Conservation (phyloP, 2,113 vertebrate species). For the Glaucidium brasilianum region DNA sequence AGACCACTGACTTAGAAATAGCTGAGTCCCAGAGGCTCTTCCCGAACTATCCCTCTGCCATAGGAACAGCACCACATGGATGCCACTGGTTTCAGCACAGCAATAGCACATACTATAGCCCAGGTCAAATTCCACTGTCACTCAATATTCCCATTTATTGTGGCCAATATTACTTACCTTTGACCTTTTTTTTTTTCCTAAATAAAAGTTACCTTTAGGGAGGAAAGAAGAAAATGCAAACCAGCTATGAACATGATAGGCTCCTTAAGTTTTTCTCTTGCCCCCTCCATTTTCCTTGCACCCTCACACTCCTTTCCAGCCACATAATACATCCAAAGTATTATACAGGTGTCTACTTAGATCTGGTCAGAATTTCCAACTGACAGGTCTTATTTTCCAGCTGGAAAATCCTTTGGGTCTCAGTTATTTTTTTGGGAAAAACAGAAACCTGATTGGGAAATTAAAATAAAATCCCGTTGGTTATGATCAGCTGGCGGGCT, state of each 20-base stretch:
- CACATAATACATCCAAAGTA: background rate
- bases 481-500: background rate
- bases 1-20: background rate
- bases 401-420: constrained; percentile 24
- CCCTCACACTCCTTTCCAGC: background rate
- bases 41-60: background rate
- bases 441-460: background rate
- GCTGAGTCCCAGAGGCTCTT: background rate
- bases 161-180: background rate
- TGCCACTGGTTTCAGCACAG: background rate
- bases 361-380: constrained; percentile 45
- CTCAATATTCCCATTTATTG: background rate
- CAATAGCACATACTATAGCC: background rate
- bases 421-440: constrained; percentile 3
- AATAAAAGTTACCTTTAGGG: background rate
- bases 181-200: background rate
- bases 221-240: background rate
- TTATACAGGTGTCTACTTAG: background rate
- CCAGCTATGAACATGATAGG: background rate
- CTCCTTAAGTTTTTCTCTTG: background rate
- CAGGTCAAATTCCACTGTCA: background rate
- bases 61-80: background rate
- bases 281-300: background rate
- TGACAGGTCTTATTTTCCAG: constrained; percentile 34
- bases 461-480: background rate